Evolutionary conservation across 1,140 invertebrate species (phyloP).

Genomic region (Trichoplusia ni): DNA sequence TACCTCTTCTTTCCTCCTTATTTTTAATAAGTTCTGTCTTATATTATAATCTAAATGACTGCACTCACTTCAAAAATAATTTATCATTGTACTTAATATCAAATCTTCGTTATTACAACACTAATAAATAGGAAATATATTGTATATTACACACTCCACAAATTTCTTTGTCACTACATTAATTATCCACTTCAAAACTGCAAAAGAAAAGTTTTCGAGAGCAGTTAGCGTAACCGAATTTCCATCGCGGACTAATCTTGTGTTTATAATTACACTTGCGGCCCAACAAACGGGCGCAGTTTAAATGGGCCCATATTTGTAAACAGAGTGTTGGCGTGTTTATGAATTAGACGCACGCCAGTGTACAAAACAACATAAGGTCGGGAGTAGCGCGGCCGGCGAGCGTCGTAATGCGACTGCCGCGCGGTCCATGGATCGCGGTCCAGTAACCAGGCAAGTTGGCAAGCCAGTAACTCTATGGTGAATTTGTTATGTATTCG

Average conservation of each 20-base stretch:
- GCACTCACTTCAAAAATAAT: neutral
- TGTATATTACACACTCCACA: neutral
- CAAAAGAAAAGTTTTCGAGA: constrained; percentile 3
- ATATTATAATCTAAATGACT: neutral
- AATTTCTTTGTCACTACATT: neutral
- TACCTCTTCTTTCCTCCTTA: neutral
- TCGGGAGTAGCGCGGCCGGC: constrained; percentile 1
- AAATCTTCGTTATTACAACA: neutral
- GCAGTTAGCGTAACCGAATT: neutral
- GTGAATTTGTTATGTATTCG: constrained; percentile 7
- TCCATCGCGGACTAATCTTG: constrained; percentile 6
- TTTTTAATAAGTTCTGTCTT: neutral
- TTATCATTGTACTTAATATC: too few relatives aligned
- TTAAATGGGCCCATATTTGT: constrained; percentile 38
- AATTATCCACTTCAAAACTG: constrained; percentile 1
- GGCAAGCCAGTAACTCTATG: neutral
- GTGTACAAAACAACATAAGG: constrained; percentile 8
- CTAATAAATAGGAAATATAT: neutral
- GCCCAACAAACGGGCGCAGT: constrained; percentile 34
- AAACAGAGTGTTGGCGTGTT: constrained; percentile 33
- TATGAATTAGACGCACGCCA: constrained; percentile 5
- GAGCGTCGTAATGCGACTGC: constrained; percentile 15
- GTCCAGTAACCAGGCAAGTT: constrained; percentile 6
- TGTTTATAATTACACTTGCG: constrained; percentile 21
- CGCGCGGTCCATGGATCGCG: neutral